A percentile compares a stretch with the other conserved stretches of the same genome.
phyloP scores from a whole-genome alignment of 2,797 vertebrate species.

The Decapterus maruadsi region DNA sequence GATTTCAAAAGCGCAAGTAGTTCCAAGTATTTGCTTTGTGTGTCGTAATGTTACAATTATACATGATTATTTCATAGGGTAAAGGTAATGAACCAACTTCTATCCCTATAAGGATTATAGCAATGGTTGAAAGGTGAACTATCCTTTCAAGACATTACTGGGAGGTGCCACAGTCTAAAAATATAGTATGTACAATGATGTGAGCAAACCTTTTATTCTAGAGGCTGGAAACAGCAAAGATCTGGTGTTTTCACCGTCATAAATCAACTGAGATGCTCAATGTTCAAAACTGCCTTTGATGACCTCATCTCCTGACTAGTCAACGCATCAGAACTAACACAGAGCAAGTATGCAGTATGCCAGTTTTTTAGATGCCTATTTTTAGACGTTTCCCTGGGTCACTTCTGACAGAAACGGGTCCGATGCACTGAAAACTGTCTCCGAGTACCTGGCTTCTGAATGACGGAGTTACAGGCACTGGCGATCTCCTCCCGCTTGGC shows the following conservation, averaged over 20 bases:
- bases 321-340: background rate
- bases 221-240: background rate
- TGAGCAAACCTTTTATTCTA: background rate
- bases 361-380: background rate
- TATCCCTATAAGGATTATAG: no score
- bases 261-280: background rate
- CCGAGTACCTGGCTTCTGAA: constrained; percentile 87
- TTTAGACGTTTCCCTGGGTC: background rate
- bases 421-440: no score
- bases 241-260: background rate
- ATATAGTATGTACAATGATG: background rate
- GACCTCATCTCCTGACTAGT: background rate
- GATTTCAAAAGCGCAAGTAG: no score
- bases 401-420: background rate
- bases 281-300: background rate
- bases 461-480: constrained; percentile 88
- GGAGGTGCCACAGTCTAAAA: background rate
- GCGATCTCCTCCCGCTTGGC: constrained; percentile 89
- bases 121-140: no score
- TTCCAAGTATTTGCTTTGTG: no score
- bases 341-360: background rate
- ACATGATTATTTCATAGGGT: no score
- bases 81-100: no score
- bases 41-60: no score
- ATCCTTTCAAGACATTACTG: no score